These are phyloP conservation scores for Cygnus atratus DNA, from an alignment of 2,113 vertebrate species.

Conservation along the genomic window DNA sequence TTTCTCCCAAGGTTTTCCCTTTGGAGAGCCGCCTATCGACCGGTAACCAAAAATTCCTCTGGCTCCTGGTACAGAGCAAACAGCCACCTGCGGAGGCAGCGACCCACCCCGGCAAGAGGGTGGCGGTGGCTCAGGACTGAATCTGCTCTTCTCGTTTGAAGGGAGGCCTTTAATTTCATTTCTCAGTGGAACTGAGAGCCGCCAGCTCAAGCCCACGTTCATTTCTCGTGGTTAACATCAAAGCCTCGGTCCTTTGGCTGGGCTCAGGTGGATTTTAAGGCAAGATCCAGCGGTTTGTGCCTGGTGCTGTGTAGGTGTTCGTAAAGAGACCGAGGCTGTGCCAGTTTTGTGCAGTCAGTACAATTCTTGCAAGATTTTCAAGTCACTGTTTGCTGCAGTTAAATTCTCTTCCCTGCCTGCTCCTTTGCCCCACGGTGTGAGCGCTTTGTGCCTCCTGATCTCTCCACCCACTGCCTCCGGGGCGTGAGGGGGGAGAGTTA, in stretches of 20 bases:
- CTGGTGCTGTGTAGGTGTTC: background rate
- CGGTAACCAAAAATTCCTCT: accelerated
- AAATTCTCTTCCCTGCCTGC: background rate
- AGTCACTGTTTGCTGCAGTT: background rate
- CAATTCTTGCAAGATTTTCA: background rate
- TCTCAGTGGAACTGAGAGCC: background rate
- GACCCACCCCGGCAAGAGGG: background rate
- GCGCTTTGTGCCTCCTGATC: background rate
- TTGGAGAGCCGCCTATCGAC: accelerated
- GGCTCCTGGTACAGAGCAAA: background rate
- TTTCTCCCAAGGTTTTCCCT: background rate
- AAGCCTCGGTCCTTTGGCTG: background rate
- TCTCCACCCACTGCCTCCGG: background rate
- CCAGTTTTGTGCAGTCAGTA: accelerated
- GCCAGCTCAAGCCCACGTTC: background rate
- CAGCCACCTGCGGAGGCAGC: background rate
- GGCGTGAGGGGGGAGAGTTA: background rate
- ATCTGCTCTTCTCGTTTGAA: background rate
- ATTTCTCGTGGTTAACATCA: background rate
- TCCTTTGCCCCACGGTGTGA: accelerated
- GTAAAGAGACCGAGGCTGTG: background rate
- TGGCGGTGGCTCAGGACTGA: background rate
- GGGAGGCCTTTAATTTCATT: background rate
- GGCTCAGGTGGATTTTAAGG: background rate
- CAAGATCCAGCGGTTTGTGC: background rate